phyloP scores from a whole-genome alignment of 2,888 invertebrate species.

The Cinara cedri region DNA sequence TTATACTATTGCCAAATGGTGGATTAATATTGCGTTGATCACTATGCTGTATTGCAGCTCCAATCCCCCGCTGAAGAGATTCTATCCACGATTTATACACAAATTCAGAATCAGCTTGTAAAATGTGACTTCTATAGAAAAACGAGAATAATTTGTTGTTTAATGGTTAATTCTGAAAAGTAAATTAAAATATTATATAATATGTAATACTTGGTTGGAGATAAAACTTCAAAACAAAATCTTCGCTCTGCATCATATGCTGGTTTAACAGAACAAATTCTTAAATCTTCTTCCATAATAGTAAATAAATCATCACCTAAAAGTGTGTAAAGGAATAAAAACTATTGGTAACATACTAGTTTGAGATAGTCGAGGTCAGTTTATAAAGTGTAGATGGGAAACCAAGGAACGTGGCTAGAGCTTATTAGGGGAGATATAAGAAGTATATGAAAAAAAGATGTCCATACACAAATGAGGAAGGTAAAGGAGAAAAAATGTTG shows the following conservation, averaged over 20 bases:
- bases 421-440: too few relatives aligned
- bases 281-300: conserved; percentile 95
- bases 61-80: conserved; percentile 74
- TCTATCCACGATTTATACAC: conserved; percentile 87
- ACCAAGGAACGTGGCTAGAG: too few relatives aligned
- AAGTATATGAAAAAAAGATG: too few relatives aligned
- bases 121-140: conserved; percentile 81
- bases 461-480: too few relatives aligned
- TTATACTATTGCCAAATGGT: conserved; percentile 21
- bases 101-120: conserved; percentile 97
- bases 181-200: conserved; percentile 55
- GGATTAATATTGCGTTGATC: conserved; percentile 14
- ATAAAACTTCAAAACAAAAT: conserved; percentile 94
- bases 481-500: too few relatives aligned
- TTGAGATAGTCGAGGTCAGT: too few relatives aligned
- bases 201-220: conserved; percentile 81
- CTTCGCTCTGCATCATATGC: conserved; percentile 85
- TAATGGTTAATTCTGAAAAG: background rate
- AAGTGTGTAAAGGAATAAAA: conserved; percentile 9
- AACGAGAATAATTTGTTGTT: conserved; percentile 30
- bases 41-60: conserved; percentile 78
- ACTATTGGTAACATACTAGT: too few relatives aligned
- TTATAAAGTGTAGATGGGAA: too few relatives aligned
- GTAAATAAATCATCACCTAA: conserved; percentile 81
- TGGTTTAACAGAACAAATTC: conserved; percentile 91